Base-by-base conservation (phyloP, 2,888 invertebrate genomes). In the Philereme vetulata region DNA sequence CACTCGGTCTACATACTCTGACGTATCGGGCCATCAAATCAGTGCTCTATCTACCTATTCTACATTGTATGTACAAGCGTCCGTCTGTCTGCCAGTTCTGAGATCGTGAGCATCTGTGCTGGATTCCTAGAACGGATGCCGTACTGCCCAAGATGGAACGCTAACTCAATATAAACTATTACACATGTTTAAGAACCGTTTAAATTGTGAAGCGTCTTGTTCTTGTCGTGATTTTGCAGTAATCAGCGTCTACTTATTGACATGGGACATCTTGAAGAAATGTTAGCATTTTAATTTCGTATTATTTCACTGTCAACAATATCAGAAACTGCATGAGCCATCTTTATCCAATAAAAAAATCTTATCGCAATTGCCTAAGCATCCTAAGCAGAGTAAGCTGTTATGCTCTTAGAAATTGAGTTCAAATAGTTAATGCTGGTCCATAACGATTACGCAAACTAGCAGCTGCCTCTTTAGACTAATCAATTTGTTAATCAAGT, bases 51-150 rank as follows among this genome's bases (percentile, higher is more conserved):
- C 38, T 56, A 40, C 32, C 51, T 56, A 56, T 51, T 51, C 44
- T 67, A 67, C 64, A 71, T 75, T 76, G 72, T 76, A 75, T 76
- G 72, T 76, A 75, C 74, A 74, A 75, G 80, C 80, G 82, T 77
- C 80, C 68, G 72, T 77, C 74, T 80, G 80, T 80, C 80, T 81
- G 77, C 76, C 75, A 71, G 68, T 64, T 64, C 65, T 62, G 64
- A 62, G 58, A 65, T 70, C 69, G 66, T 67, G 67, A 71, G 68
- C 74, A 76, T 71, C 70, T 70, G 70, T 69, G 57, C 67, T 65
- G 62, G 61, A 69, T 86, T 86, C 83, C 72, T 70, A 74, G 82
- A 87, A 86, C 80, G 79, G 81, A 84, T 81, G 79, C 80, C 79
- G 68, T 67, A 75, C 73, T 80, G 76, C 71, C 69, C 75, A 74